Conservation (phyloP, 1,140 invertebrate species). For the Spodoptera frugiperda region DNA sequence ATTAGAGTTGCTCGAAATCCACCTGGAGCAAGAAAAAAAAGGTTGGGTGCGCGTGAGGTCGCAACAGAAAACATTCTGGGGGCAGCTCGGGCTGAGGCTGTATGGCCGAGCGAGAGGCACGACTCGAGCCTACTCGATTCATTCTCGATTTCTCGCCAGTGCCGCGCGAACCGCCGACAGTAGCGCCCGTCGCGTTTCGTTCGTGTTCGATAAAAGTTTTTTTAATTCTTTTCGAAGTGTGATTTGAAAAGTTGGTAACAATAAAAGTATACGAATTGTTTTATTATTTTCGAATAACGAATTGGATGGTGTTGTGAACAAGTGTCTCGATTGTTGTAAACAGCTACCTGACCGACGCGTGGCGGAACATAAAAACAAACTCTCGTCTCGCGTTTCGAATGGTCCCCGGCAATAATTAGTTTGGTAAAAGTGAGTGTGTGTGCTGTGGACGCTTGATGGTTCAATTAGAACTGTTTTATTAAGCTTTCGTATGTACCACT, state of each 20-base stretch:
- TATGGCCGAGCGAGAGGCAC: slow-evolving; percentile 70
- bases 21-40: slow-evolving; percentile 68
- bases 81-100: slow-evolving; percentile 55
- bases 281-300: slow-evolving; percentile 71
- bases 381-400: slow-evolving; percentile 75
- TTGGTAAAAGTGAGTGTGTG: slow-evolving; percentile 84
- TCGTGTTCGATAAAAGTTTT: slow-evolving; percentile 47
- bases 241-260: slow-evolving; percentile 57
- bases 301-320: slow-evolving; percentile 75
- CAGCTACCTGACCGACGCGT: slow-evolving; percentile 64
- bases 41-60: slow-evolving; percentile 71
- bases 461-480: slow-evolving; percentile 75
- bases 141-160: slow-evolving; percentile 77
- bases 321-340: slow-evolving; percentile 66
- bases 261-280: slow-evolving; percentile 55
- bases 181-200: slow-evolving; percentile 59
- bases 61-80: slow-evolving; percentile 60
- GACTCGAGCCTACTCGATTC: slow-evolving; percentile 61
- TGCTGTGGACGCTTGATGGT: slow-evolving; percentile 77
- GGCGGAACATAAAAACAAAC: slow-evolving; percentile 75
- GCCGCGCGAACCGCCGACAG: slow-evolving; percentile 72
- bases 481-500: slow-evolving; percentile 66
- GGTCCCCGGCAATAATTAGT: slow-evolving; percentile 75
- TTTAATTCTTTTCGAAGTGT: slow-evolving; percentile 62
- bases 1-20: slow-evolving; percentile 56